Base-by-base conservation (phyloP, 2,888 invertebrate species). In the Lydus trimaculatus region DNA sequence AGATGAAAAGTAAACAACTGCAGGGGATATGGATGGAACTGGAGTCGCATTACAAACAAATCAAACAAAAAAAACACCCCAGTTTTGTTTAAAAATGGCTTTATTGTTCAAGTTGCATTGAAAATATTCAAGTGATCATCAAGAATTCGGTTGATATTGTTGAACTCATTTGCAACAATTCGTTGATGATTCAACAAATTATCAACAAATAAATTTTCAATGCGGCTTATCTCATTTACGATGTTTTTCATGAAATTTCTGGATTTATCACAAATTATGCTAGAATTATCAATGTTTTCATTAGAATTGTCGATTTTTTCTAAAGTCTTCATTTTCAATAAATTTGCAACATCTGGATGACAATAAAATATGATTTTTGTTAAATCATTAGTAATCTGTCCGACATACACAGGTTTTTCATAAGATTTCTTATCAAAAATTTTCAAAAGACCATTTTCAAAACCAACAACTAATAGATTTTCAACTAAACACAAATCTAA, bases 381-480 rank as follows among this genome's bases (percentile, higher is more conserved):
- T 7, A 33, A 33, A 33, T 33, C 8, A 3, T 33, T 7, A 3
- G 7, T 33, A 33, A 11, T 33, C 8, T 11, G 5, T 6, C 33
- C 39, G 15, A 39, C 71, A 3, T 70, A 66, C 20, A 81, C 56
- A 0, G 82, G 82, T 43, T 79, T 77, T 25, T 82, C 66, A 2
- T 79, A 76, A 63, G 80, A 77, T 64, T 77, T 74, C 31, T 82
- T 69, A 64, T 84, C 81, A 72, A 82, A 84, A 1, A 83, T 64
- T 64, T 78, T 79, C 2, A 84, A 70, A 31, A 74, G 73, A 9
- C 84, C 84, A 61, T 80, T 77, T 59, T 78, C 78, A 8, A 79
- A 67, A 8, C 82, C 84, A 5, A 81, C 78, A 0, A 78, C 82
- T 17, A 84, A 63, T 33, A 74, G 73, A 20, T 73, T 71, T 20